phyloP scores from a whole-genome alignment of 2,113 vertebrate genomes.

The Etheostoma spectabile region DNA sequence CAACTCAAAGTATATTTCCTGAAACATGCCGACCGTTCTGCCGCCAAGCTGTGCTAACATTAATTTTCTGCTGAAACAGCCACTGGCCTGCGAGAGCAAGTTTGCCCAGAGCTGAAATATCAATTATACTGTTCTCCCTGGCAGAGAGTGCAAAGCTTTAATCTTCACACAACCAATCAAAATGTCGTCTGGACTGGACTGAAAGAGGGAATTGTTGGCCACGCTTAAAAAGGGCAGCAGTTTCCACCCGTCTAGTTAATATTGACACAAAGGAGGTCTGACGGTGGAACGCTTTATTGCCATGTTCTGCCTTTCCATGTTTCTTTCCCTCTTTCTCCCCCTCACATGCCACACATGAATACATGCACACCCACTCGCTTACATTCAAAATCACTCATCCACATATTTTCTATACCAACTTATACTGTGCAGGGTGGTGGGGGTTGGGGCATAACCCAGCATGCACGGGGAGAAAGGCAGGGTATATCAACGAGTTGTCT shows the following conservation, averaged over 20 bases:
- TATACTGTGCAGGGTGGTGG: not conserved
- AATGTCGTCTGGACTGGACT: conserved; percentile 73
- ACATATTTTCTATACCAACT: not conserved
- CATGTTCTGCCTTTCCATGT: conserved; percentile 8
- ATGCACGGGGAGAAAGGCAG: not conserved
- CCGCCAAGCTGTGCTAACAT: conserved; percentile 81
- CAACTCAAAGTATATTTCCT: conserved; percentile 74
- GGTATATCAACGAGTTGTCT: not conserved
- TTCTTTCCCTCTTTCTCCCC: not conserved
- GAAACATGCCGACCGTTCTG: conserved; percentile 71
- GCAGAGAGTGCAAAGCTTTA: conserved; percentile 79
- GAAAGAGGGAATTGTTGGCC: conserved; percentile 74
- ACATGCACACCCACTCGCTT: not conserved
- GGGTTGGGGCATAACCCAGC: not conserved
- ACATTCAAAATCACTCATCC: not conserved
- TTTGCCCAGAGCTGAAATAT: conserved; percentile 84
- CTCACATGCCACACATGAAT: conserved; percentile 9
- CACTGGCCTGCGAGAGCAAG: conserved; percentile 79
- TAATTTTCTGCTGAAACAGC: conserved; percentile 85
- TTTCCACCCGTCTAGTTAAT: conserved; percentile 71
- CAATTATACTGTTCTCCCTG: conserved; percentile 82
- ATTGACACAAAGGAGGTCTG: conserved; percentile 56
- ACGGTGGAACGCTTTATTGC: conserved; percentile 31
- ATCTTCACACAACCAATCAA: conserved; percentile 84
- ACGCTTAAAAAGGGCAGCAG: conserved; percentile 68